These are phyloP conservation scores for Mixornis gularis DNA, from an alignment of 2,113 vertebrate species.

Conservation along the genomic window DNA sequence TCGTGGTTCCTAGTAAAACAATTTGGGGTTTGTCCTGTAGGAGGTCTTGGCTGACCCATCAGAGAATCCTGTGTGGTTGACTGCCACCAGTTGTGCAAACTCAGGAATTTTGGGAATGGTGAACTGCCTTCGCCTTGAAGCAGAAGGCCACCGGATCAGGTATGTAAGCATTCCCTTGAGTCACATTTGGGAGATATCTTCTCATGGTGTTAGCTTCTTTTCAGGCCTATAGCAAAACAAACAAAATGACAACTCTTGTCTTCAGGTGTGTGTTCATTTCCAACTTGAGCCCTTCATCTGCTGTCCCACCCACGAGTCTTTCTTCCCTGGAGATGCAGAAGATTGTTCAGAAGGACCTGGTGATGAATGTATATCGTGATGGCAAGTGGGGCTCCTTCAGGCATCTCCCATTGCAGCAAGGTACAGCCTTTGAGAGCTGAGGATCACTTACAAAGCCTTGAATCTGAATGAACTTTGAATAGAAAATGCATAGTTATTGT, in stretches of 20 bases:
- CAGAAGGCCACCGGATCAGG: constrained; percentile 87
- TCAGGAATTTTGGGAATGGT: constrained; percentile 92
- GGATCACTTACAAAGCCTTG: background rate
- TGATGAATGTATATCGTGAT: constrained; percentile 88
- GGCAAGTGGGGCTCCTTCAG: constrained; percentile 90
- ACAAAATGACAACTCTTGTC: background rate
- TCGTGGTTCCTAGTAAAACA: background rate
- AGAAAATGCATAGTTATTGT: background rate
- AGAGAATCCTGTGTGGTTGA: constrained; percentile 83
- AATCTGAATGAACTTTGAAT: background rate
- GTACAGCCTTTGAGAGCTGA: constrained; percentile 60
- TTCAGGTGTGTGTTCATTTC: constrained; percentile 87
- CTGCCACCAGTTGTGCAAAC: constrained; percentile 69
- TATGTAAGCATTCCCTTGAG: constrained; percentile 16
- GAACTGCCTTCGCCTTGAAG: constrained; percentile 90
- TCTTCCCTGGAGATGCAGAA: constrained; percentile 71
- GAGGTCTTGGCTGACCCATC: constrained; percentile 69
- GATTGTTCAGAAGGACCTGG: constrained; percentile 76
- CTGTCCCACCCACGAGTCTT: constrained; percentile 51
- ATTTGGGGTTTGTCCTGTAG: constrained; percentile 19
- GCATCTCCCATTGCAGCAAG: constrained; percentile 77
- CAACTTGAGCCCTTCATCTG: constrained; percentile 73
- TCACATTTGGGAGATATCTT: background rate
- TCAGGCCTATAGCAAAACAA: background rate
- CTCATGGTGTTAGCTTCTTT: background rate